Base-by-base conservation (phyloP, 2,888 invertebrate species). In the Dexiosoma caninum region DNA sequence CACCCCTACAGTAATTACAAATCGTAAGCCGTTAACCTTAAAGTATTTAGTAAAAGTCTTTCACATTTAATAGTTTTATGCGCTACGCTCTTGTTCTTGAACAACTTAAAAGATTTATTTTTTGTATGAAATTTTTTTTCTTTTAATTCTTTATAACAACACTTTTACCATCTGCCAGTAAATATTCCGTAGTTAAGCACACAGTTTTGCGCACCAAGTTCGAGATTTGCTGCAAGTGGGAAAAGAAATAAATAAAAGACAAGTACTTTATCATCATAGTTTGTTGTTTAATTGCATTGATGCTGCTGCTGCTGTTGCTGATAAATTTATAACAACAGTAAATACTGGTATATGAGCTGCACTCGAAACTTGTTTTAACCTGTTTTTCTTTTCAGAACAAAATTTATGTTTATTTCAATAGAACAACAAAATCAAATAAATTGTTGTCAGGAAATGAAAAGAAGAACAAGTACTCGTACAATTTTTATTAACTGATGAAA, bases 201-300 rank as follows among this genome's bases (percentile, higher is more conserved):
- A 19, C 70, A 70, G 19, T 59, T 70, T 59, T 35, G 12, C 35
- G 12, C 2, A 32, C 2, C 32, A 46, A 69, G 55, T 69, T 69
- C 23, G 19, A 69, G 16, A 32, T 2, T 9, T 2, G 9, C 19
- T 19, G 16, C 21, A 35, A 57, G n/a, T n/a, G 9, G 37, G 4
- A 27, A 32, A 44, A 14, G 14, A 44, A 49, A 69, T 51, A 23
- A 69, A 57, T 32, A 69, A 27, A 42, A 49, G 46, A 59, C 37
- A 70, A 70, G 59, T 70, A 70, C 46, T 70, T 70, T 59, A 70
- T 70, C 70, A 70, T 70, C 46, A 27, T 70, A 70, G 57, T 70
- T 70, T 46, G 35, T 7, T 21, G 57, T 53, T 70, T 59, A 70
- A 70, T 70, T 70, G 70, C 70, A 35, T 69, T 69, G 32, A 44